Conservation (phyloP, 2,797 vertebrate genomes). For the Picus viridis region DNA sequence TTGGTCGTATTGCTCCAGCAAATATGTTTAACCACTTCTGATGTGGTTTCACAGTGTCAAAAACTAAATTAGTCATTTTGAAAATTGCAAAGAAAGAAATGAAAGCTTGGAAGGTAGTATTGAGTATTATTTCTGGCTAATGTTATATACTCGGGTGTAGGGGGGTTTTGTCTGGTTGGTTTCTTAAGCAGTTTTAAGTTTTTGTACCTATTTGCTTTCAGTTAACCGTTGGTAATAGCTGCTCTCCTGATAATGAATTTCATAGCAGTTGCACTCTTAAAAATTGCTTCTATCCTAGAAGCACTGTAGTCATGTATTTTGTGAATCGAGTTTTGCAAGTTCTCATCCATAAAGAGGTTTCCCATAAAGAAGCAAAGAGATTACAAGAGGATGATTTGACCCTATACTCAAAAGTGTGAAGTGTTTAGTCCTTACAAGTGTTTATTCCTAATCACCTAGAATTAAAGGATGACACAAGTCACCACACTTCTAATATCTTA, state of each 20-base stretch:
- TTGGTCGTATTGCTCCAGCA: not conserved
- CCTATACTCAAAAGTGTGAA: not conserved
- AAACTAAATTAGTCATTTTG: not conserved
- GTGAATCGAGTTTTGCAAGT: not conserved
- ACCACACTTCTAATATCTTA: not conserved
- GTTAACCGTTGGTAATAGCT: not conserved
- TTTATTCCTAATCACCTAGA: not conserved
- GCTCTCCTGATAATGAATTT: not conserved
- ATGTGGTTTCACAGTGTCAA: not conserved
- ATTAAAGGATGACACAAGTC: not conserved
- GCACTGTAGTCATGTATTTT: not conserved
- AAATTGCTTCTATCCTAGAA: not conserved
- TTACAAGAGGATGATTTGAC: not conserved
- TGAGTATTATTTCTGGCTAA: not conserved
- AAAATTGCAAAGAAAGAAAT: not conserved
- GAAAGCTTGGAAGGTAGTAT: not conserved
- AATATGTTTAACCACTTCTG: not conserved
- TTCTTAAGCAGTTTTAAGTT: not conserved
- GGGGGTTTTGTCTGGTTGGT: not conserved
- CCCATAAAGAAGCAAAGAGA: no score
- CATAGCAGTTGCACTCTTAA: not conserved
- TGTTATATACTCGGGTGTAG: not conserved
- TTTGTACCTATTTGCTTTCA: not conserved
- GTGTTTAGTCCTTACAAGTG: not conserved
- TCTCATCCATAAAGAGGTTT: not conserved